These are phyloP conservation scores for Paramisgurnus dabryanus DNA, from an alignment of 2,113 vertebrate species.

Conservation along the genomic window DNA sequence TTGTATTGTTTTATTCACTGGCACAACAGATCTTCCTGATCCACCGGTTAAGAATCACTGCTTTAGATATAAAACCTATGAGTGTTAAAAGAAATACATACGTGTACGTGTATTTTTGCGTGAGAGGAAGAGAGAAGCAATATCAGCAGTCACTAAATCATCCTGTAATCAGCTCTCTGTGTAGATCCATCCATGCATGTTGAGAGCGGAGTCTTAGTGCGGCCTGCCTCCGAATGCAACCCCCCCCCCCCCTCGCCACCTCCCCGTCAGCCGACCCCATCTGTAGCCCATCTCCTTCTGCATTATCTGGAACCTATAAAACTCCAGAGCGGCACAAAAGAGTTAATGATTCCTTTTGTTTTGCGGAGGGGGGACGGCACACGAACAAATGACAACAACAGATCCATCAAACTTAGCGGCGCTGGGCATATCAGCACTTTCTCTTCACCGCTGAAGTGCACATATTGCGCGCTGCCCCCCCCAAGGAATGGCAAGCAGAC, in stretches of 20 bases:
- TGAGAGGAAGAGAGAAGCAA: constrained; percentile 37
- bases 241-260: constrained; percentile 52
- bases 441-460: constrained; percentile 70
- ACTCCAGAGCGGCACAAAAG: constrained; percentile 80
- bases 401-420: constrained; percentile 83
- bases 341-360: constrained; percentile 84
- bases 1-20: too few relatives aligned
- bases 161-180: constrained; percentile 67
- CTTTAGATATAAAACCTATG: too few relatives aligned
- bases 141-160: constrained; percentile 72
- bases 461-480: constrained; percentile 60
- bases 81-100: constrained; percentile 6
- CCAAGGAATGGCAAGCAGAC: constrained; percentile 61
- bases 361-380: constrained; percentile 59
- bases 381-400: constrained; percentile 75
- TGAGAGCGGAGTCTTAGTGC: constrained; percentile 47
- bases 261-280: constrained; percentile 73
- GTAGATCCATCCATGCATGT: constrained; percentile 61
- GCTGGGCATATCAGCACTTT: constrained; percentile 82
- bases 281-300: constrained; percentile 75
- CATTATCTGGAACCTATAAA: constrained; percentile 81
- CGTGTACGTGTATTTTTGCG: constrained; percentile 24
- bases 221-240: constrained; percentile 49
- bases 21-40: too few relatives aligned
- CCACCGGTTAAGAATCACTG: too few relatives aligned